Conservation (phyloP, 1,140 invertebrate genomes). For the Archivesica marissinica region DNA sequence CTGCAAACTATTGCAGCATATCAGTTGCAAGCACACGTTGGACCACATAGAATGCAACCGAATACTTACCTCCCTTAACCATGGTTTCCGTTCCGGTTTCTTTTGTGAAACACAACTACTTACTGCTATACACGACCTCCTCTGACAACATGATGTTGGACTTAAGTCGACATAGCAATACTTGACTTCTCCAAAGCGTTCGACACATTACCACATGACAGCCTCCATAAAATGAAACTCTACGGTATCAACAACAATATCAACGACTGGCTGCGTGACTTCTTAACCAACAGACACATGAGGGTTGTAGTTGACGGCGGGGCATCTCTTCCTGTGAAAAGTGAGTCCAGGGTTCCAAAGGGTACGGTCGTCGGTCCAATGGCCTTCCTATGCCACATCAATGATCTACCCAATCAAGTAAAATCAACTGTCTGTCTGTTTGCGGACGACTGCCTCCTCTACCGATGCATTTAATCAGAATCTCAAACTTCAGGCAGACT, state of each 20-base stretch:
- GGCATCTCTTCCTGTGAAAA: not conserved
- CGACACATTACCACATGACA: too few species aligned
- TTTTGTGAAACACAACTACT: too few species aligned
- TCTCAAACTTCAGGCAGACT: constrained; percentile 16
- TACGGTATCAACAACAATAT: constrained; percentile 13
- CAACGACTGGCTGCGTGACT: constrained; percentile 18
- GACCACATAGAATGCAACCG: constrained; percentile 39
- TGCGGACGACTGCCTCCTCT: too few species aligned
- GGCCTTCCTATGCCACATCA: too few species aligned
- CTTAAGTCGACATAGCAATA: too few species aligned
- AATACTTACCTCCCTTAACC: not conserved
- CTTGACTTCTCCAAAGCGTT: not conserved
- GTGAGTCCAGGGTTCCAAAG: not conserved
- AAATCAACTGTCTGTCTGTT: too few species aligned
- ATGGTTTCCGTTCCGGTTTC: too few species aligned
- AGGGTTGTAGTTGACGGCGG: constrained; percentile 12
- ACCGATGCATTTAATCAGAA: constrained; percentile 36
- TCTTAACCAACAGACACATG: constrained; percentile 21
- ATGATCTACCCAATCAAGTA: too few species aligned
- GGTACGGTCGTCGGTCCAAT: too few species aligned
- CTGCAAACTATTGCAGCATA: constrained; percentile 59
- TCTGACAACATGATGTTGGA: not conserved
- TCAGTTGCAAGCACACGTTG: constrained; percentile 42
- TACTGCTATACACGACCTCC: too few species aligned
- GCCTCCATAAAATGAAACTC: not conserved